Evolutionary conservation across 2,888 invertebrate species (phyloP), one percentile per base, ranked within the genome.

Genomic region (Salticus scenicus): DNA sequence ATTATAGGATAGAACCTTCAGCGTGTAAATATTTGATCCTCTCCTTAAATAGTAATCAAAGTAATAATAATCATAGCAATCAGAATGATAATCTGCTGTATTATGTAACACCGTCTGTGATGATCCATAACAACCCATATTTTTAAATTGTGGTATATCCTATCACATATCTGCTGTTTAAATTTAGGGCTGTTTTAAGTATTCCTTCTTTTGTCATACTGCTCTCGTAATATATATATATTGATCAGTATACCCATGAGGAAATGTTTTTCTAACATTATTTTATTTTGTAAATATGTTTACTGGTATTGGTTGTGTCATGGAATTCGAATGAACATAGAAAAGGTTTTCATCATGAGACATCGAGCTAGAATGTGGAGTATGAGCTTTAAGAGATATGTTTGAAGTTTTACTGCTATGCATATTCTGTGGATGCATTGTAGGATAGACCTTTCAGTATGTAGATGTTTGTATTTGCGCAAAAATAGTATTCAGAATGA

Each of bases 361-460:
- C 42, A 47, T 76, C 20, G 42, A 30, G 41, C 47, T 51, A 51
- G 28, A 27, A 42, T 70, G 70, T 4, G 28, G 64, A 27, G 74
- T 30, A 70, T 73, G 78, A 17, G 63, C 37, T n/a, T 79, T 67
- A 5, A 74, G 70, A 0, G 79, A 69, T 20, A 74, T 69, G 27
- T 70, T 79, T 33, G 79, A 42, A 41, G 28, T 69, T 12, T 14
- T 79, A 27, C 69, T 74, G 63, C 77, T 57, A 37, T 47, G 20
- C 33, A 79, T 64, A 63, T 69, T 73, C 5, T 33, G 42, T 30
- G 73, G 30, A 64, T 74, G 84, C 24, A 78, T 69, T 20, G 78
- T 14, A 42, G 84, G 42, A 70, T 78, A 85, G 33, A 74, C 70
- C 31, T 78, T 70, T 42, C 74, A 79, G 69, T 74, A 85, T 17